Percentiles rank a stretch among this genome's conserved stretches.
These are phyloP conservation scores for Coptodon bakossiorum DNA, from an alignment of 2,113 vertebrate genomes.

Conservation along the genomic window DNA sequence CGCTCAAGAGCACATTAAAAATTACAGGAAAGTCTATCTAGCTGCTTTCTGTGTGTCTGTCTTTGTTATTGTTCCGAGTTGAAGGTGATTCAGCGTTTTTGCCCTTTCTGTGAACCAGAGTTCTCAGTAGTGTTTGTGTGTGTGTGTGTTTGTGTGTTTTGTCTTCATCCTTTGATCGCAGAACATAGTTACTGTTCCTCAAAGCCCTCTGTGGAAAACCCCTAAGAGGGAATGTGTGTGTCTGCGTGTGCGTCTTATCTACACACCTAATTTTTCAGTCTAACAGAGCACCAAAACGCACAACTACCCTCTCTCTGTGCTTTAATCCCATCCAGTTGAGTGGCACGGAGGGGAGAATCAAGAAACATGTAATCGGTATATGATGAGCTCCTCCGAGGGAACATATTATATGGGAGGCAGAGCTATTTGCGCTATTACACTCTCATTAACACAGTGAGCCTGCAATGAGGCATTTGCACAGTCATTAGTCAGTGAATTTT, in stretches of 20 bases:
- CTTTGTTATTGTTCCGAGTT: background rate
- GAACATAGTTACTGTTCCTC: background rate
- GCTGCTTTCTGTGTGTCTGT: background rate
- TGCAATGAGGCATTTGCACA: background rate
- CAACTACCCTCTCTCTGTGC: background rate
- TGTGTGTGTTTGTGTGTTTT: background rate
- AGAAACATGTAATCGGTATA: background rate
- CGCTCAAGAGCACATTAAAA: rapidly evolving
- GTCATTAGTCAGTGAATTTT: background rate
- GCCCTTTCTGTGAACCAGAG: conserved; percentile 10
- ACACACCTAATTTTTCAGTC: background rate
- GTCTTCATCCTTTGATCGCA: conserved; percentile 21
- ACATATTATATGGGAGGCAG: background rate
- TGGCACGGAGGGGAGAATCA: background rate
- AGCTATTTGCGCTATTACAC: background rate
- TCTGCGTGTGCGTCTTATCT: background rate
- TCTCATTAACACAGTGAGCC: background rate
- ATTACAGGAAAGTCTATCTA: background rate
- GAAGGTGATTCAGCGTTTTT: background rate
- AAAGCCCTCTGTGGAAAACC: background rate
- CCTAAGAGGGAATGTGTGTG: background rate
- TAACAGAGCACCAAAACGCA: background rate
- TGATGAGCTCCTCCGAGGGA: background rate
- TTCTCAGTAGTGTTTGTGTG: background rate
- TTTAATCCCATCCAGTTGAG: background rate